Evolutionary conservation across 1,140 invertebrate genomes (phyloP).

Genomic region (Sesamia nonagrioides): DNA sequence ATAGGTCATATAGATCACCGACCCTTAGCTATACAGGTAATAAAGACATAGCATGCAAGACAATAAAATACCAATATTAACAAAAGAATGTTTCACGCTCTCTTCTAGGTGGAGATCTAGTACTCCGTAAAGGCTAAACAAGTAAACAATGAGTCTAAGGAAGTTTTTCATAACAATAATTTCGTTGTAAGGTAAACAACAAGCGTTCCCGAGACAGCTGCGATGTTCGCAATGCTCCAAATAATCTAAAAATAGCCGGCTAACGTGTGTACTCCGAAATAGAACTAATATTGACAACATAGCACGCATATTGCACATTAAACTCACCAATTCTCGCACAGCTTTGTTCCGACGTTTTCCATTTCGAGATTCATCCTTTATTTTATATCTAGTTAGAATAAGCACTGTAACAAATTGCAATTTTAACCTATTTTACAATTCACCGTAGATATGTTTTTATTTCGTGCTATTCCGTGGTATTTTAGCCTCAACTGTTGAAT

Average conservation of each 20-base stretch:
- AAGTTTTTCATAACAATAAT: conserved; percentile 46
- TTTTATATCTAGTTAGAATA: conserved; percentile 32
- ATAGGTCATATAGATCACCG: conserved; percentile 29
- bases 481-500: background rate
- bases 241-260: conserved; percentile 59
- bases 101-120: background rate
- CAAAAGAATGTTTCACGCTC: background rate
- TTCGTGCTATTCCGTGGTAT: conserved; percentile 1
- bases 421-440: conserved; percentile 37
- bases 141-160: conserved; percentile 12
- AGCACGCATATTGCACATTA: conserved; percentile 35
- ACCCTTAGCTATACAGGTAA: background rate
- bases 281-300: conserved; percentile 57
- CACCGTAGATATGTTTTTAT: background rate
- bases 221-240: conserved; percentile 58
- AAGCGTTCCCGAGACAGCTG: conserved; percentile 56
- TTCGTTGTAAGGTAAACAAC: conserved; percentile 58
- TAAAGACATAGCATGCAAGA: background rate
- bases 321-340: conserved; percentile 57
- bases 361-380: conserved; percentile 32
- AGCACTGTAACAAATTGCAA: conserved; percentile 20
- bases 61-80: background rate
- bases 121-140: conserved; percentile 5
- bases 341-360: conserved; percentile 51
- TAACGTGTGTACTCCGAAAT: conserved; percentile 56